Conservation (phyloP, 1,140 invertebrate species). For the Hypothenemus hampei region DNA sequence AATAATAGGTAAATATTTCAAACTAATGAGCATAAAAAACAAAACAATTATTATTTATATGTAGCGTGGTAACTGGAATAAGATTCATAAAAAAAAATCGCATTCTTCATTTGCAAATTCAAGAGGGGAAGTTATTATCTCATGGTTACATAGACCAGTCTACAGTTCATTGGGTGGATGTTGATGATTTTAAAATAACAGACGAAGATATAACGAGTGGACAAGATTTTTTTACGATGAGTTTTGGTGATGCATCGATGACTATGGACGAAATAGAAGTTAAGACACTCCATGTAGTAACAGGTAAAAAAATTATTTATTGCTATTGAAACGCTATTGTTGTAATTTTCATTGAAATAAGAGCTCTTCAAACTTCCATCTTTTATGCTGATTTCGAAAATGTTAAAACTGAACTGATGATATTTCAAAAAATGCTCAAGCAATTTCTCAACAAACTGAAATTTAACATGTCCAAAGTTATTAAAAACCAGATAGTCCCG, state of each 20-base stretch:
- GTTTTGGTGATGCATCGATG: constrained; percentile 64
- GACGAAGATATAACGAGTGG: constrained; percentile 49
- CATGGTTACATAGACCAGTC: constrained; percentile 57
- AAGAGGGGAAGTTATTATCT: constrained; percentile 61
- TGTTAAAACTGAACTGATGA: too few relatives aligned
- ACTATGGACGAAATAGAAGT: constrained; percentile 70
- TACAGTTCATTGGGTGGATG: constrained; percentile 57
- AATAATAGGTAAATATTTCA: constrained; percentile 62
- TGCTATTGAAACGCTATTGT: too few relatives aligned
- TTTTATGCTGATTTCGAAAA: too few relatives aligned
- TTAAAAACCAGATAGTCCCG: too few relatives aligned
- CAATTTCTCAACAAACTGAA: too few relatives aligned
- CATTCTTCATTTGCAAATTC: constrained; percentile 72
- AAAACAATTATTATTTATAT: too few relatives aligned
- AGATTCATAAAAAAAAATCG: constrained; percentile 63
- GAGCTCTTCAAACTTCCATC: too few relatives aligned
- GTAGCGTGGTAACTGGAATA: constrained; percentile 71
- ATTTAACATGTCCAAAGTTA: too few relatives aligned
- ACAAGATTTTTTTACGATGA: constrained; percentile 64
- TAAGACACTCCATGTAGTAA: constrained; percentile 57
- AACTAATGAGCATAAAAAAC: too few relatives aligned
- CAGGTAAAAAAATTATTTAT: too few relatives aligned
- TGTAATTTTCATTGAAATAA: too few relatives aligned
- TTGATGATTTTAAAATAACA: constrained; percentile 55
- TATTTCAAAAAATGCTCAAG: too few relatives aligned